phyloP scores from a whole-genome alignment of 2,888 invertebrate species.

The Eupeodes latifasciatus region DNA sequence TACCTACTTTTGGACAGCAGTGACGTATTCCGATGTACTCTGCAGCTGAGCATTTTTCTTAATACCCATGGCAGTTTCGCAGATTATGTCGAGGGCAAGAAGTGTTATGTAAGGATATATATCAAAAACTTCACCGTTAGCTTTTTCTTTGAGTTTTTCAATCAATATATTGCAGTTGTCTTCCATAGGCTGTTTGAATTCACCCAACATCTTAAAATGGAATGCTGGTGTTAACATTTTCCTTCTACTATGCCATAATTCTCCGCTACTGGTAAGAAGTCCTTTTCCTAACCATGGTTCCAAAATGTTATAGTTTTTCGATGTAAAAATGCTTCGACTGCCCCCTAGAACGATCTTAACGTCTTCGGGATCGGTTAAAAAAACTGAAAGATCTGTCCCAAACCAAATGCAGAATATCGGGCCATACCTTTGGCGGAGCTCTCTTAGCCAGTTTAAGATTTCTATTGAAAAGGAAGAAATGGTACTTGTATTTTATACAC shows the following conservation, averaged over 20 bases:
- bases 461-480: constrained; percentile 76
- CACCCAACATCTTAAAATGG: constrained; percentile 91
- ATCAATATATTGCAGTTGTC: constrained; percentile 87
- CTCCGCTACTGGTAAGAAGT: constrained; percentile 81
- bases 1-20: constrained; percentile 88
- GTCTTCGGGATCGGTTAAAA: constrained; percentile 81
- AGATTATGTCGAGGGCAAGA: constrained; percentile 82
- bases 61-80: constrained; percentile 92
- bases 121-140: constrained; percentile 85
- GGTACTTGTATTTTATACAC: no score
- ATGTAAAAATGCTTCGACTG: constrained; percentile 80
- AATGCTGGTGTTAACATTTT: constrained; percentile 92
- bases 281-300: constrained; percentile 82
- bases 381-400: constrained; percentile 82
- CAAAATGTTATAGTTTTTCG: constrained; percentile 79
- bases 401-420: constrained; percentile 82
- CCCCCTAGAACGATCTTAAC: constrained; percentile 80
- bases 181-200: constrained; percentile 90
- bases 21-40: constrained; percentile 89
- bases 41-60: constrained; percentile 89
- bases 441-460: constrained; percentile 80
- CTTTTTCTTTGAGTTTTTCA: constrained; percentile 82
- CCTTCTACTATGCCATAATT: constrained; percentile 88
- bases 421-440: constrained; percentile 80
- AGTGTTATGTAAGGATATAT: constrained; percentile 86